Percentiles rank a stretch among this genome's conserved stretches.
phyloP scores from a whole-genome alignment of 2,113 vertebrate genomes.

The Cyanoliseus patagonus region DNA sequence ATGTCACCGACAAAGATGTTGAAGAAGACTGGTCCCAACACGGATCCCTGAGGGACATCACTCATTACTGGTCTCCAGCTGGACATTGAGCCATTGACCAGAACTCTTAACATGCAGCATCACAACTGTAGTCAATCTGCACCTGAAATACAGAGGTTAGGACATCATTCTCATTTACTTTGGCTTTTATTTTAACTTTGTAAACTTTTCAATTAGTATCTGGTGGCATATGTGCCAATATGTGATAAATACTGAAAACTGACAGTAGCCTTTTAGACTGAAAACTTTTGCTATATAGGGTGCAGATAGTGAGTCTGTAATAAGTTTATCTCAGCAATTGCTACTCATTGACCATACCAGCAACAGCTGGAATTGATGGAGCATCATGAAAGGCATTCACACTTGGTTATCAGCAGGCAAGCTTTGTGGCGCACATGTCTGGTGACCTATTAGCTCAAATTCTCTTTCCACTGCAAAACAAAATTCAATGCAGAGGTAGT shows the following conservation, averaged over 20 bases:
- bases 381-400: background rate
- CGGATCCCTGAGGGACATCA: too few relatives aligned
- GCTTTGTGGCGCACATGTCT: background rate
- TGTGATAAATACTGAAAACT: background rate
- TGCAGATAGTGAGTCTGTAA: background rate
- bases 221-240: background rate
- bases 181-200: background rate
- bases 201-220: background rate
- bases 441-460: background rate
- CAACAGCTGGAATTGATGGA: background rate
- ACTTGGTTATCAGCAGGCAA: background rate
- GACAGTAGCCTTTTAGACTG: background rate
- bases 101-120: too few relatives aligned
- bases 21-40: too few relatives aligned
- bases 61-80: too few relatives aligned
- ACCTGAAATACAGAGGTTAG: background rate
- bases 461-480: background rate
- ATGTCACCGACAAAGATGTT: too few relatives aligned
- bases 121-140: background rate
- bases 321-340: background rate
- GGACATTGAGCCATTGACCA: too few relatives aligned
- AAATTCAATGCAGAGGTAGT: background rate
- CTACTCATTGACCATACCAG: background rate
- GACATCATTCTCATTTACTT: background rate
- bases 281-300: background rate